Base-by-base conservation (phyloP, 2,797 vertebrate genomes). In the Syngnathus rostellatus region DNA sequence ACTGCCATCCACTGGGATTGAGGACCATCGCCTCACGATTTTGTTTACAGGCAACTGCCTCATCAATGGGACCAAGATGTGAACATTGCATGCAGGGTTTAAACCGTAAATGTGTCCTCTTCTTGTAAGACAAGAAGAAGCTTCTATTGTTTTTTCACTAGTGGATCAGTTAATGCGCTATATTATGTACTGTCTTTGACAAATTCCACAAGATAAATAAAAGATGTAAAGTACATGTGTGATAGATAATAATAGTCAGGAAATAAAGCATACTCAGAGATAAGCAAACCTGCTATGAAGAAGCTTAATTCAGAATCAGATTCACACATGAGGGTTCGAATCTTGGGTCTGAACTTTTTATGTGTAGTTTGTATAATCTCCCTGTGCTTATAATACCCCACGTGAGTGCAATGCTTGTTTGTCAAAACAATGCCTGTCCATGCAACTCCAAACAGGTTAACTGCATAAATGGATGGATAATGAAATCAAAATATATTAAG, bases 71-170 rank as follows among this genome's bases (percentile, higher is more conserved):
- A 58, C 64, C 68, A 60, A 45, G 62, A 38, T 10, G 57, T 64
- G 62, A 19, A 38, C 55, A 8, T 31, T 31, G 31, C 31, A 31
- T 3, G 31, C 1, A 0, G 14, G 70, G 71, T 79, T 77, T 74
- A 73, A 78, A 64, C 69, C 72, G 65, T 68, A 71, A 81, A 81
- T 76, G 66, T 68, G 59, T 74, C 61, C 68, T 74, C 75, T 62
- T 68, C 31, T 71, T 79, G 73, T 77, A 43, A 57, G 70, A 85
- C 80, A 81, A 71, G 77, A 75, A 57, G 81, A 82, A 72, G 79
- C 79, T 81, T 80, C 74, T 73, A 66, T 9, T 64, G 63, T 41
- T 50, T 60, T 68, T 46, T 7, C 48, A 67, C 46, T 58, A 53
- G 40, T 71, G 53, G 54, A 59, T 74, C 46, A 70, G 60, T 76